Evolutionary conservation across 2,888 invertebrate species (phyloP), one percentile per base, ranked within the genome.

Genomic region (Thyatira batis): DNA sequence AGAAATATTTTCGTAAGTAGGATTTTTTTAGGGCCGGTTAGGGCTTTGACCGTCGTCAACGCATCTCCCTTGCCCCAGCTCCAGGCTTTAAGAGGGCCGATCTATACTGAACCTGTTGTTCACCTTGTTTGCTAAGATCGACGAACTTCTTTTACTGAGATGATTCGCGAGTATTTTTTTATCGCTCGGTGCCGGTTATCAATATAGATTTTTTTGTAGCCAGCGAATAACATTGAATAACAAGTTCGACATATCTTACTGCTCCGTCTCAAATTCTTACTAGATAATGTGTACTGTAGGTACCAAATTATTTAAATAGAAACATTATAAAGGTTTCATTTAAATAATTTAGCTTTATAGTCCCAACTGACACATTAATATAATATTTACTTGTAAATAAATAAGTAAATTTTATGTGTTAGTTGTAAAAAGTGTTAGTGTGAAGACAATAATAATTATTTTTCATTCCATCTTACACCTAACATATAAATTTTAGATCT

Each of bases 1-100:
- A 84, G 71, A 76, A 79, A 79, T 82, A 73, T 69, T 80, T 80
- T 85, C 81, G 86, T 87, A 67, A 86, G 86, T 85, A 81, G 79
- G 63, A 61, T 66, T 62, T 20, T 60, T 64, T 65, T 60, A 63
- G 39, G 62, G 60, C 61, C 68, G 67, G 69, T 58, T 65, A 73
- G 75, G 79, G 75, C 78, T 82, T 80, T 81, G 80, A 82, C 80
- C 82, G 74, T 72, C 66, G 58, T 63, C 71, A 60, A 53, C 60
- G 27, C 27, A 48, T 48, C 27, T 48, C 48, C 46, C 48, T 63
- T 54, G 73, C 76, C 75, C 69, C 67, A 66, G 73, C 76, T 75
- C 69, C 67, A 66, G 71, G 73, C 77, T 75, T 76, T 80, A 78
- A 77, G 71, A 77, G 57, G 67, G 69, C 54, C 73, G 77, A 79